Evolutionary conservation across 2,113 vertebrate genomes (phyloP), one percentile per base, ranked within the genome.

Genomic region (Callipepla californica): DNA sequence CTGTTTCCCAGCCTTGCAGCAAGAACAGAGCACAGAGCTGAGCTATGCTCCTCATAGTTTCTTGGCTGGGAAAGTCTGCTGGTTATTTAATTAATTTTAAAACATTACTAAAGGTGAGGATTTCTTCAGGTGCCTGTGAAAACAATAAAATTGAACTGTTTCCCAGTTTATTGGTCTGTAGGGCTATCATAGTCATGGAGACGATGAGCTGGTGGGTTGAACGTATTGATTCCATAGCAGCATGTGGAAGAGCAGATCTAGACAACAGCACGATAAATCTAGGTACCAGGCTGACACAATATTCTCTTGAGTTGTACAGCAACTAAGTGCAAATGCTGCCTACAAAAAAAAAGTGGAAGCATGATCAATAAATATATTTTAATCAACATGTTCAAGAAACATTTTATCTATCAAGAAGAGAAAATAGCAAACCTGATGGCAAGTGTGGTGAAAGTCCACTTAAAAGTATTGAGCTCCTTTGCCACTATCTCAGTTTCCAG

Each of bases 181-280:
- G 82, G 80, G 70, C 95, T 91, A 81, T 94, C 84, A 92, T 89
- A 93, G 94, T 90, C 86, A 68, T 75, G 87, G 72, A 78, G 73
- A 94, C 90, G 75, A 95, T 58, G 75, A 88, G 80, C 66, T 87
- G 70, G 74, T 95, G 80, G 70, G 82, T 95, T 96, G 96, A 90
- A 80, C 51, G 3, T 96, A 96, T 95, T 96, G 97, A 96, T 97
- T 97, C 90, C 80, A 88, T 95, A 92, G 85, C 83, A 87, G 53
- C 14, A 40, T 75, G 74, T 92, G 91, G 79, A 97, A 92, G 83
- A 92, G 87, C 75, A 84, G 76, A 84, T 73, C 61, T 79, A 93
- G 92, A 77, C 69, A 93, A 36, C 51, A 87, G 61, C 2, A 22
- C 63, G 79, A 91, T 95, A 97, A 97, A 96, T 94, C 62, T 88